Conservation (phyloP, 2,113 vertebrate genomes). For the Copsychus sechellarum region DNA sequence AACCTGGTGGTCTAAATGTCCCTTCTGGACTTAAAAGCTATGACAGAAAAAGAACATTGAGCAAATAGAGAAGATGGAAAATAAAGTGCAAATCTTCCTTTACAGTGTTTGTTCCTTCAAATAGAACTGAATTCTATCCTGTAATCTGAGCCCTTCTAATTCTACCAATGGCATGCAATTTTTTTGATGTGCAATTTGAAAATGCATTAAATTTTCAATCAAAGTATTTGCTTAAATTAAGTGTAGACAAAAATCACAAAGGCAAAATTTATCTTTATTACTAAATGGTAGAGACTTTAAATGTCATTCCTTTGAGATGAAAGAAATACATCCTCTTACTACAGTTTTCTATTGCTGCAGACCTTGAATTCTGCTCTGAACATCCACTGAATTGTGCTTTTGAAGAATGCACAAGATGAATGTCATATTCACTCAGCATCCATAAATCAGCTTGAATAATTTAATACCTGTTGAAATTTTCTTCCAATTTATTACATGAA, state of each 20-base stretch:
- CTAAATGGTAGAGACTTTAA: not conserved
- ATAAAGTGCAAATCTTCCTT: not conserved
- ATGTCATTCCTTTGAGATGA: slow-evolving; percentile 22
- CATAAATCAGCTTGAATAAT: slow-evolving; percentile 72
- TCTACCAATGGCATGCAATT: not conserved
- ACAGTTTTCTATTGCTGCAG: not conserved
- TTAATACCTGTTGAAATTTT: slow-evolving; percentile 79
- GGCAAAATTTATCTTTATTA: slow-evolving; percentile 19
- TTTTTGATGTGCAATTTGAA: not conserved
- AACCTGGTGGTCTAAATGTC: not conserved
- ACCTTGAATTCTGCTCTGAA: slow-evolving; percentile 15
- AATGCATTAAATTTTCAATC: not conserved
- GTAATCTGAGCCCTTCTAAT: not conserved
- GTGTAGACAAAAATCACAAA: slow-evolving; percentile 4
- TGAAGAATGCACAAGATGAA: slow-evolving; percentile 71
- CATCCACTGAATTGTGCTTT: slow-evolving; percentile 27
- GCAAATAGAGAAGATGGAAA: not conserved
- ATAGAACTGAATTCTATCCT: not conserved
- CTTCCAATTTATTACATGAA: slow-evolving; percentile 75
- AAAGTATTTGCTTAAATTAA: slow-evolving; percentile 1
- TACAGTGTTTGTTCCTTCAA: not conserved
- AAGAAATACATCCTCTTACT: slow-evolving; percentile 36
- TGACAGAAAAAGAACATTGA: not conserved
- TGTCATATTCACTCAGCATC: slow-evolving; percentile 55
- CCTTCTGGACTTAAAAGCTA: not conserved